phyloP scores from a whole-genome alignment of 2,888 invertebrate species.

The Eristalis arbustorum region DNA sequence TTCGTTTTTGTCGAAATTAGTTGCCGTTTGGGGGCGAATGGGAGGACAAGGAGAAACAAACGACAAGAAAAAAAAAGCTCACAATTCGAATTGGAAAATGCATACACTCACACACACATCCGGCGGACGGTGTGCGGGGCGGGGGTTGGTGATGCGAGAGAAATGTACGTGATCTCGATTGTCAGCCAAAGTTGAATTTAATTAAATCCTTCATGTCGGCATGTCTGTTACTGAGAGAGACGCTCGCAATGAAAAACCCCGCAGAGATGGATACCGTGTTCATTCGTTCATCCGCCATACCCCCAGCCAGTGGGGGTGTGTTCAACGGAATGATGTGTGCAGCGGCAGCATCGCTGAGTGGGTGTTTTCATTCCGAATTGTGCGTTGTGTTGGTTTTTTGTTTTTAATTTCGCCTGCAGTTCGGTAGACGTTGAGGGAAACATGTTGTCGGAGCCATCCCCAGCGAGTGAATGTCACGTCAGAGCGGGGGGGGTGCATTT shows the following conservation, averaged over 20 bases:
- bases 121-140: too few species aligned
- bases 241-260: slow-evolving; percentile 53
- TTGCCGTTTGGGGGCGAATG: neutral
- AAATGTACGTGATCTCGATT: slow-evolving; percentile 72
- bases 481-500: neutral
- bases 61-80: slow-evolving; percentile 33
- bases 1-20: slow-evolving; percentile 60
- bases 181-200: slow-evolving; percentile 80
- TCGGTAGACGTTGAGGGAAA: slow-evolving; percentile 17
- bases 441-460: neutral
- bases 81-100: slow-evolving; percentile 50
- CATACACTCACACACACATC: slow-evolving; percentile 12
- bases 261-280: slow-evolving; percentile 19
- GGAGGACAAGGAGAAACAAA: neutral
- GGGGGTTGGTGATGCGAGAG: too few species aligned
- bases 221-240: slow-evolving; percentile 79
- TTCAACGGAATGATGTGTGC: slow-evolving; percentile 27
- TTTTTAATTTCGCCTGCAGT: slow-evolving; percentile 19
- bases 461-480: neutral
- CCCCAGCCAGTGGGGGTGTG: neutral
- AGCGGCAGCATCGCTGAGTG: neutral
- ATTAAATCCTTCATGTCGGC: slow-evolving; percentile 81
- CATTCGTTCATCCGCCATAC: neutral
- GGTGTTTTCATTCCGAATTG: slow-evolving; percentile 49
- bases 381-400: neutral